Percentiles rank a stretch among this genome's conserved stretches.
Evolutionary conservation across 2,888 invertebrate species (phyloP).

Genomic region (Trissoscelio sp.): DNA sequence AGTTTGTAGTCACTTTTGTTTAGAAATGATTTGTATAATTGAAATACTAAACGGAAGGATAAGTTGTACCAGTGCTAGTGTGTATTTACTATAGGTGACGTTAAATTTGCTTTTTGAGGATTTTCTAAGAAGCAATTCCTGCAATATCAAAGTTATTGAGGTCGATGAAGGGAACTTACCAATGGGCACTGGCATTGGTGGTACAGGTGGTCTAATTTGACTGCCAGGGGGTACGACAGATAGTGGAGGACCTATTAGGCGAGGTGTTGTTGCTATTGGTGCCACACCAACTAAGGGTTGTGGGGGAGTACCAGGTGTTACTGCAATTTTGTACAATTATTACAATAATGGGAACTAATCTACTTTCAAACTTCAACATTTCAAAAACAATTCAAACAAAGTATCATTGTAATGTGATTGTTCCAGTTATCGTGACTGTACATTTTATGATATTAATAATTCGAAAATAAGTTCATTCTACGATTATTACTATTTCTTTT

Average conservation of each 20-base stretch:
- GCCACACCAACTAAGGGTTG: slow-evolving; percentile 70
- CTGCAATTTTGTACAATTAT: slow-evolving; percentile 29
- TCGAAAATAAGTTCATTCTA: no score
- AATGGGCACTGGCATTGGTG: slow-evolving; percentile 75
- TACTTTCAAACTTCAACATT: slow-evolving; percentile 8
- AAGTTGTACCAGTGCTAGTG: background rate
- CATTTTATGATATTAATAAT: no score
- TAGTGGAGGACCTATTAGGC: slow-evolving; percentile 70
- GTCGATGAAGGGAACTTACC: slow-evolving; percentile 46
- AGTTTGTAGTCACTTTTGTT: no score
- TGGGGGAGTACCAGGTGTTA: slow-evolving; percentile 43
- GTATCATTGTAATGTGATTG: no score
- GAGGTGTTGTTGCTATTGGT: slow-evolving; percentile 67
- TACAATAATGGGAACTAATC: background rate
- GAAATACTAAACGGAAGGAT: background rate
- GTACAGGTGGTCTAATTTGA: slow-evolving; percentile 75
- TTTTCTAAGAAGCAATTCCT: background rate
- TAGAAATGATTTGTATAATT: no score
- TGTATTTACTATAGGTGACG: background rate
- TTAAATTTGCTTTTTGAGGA: background rate
- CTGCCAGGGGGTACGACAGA: slow-evolving; percentile 69
- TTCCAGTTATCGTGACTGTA: no score
- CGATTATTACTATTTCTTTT: no score
- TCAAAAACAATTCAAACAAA: background rate
- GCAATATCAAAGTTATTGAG: background rate